These are phyloP conservation scores for Periplaneta americana DNA, from an alignment of 1,140 invertebrate genomes.

Conservation along the genomic window DNA sequence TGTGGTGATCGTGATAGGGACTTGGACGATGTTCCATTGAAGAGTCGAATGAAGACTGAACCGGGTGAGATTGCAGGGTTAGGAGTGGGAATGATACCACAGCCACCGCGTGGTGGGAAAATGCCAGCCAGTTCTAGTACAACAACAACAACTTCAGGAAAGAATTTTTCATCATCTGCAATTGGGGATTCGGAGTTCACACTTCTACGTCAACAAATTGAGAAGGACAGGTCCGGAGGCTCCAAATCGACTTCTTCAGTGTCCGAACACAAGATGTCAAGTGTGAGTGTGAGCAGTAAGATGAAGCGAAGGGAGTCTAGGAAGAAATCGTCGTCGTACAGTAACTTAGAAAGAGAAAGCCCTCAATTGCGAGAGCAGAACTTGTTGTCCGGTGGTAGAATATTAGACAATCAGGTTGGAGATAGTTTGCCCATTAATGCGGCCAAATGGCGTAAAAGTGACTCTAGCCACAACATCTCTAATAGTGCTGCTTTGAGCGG, in stretches of 20 bases:
- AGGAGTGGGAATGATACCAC: not conserved
- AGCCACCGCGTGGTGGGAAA: not conserved
- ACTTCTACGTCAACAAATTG: not conserved
- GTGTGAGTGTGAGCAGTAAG: constrained; percentile 1
- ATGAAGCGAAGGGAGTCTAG: constrained; percentile 13
- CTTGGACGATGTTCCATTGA: constrained; percentile 21
- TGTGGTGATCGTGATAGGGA: constrained; percentile 18
- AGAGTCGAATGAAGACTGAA: constrained; percentile 13
- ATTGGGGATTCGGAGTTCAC: not conserved
- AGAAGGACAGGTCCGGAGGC: not conserved
- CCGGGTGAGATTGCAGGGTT: not conserved
- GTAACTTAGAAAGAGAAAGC: not conserved
- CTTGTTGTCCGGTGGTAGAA: constrained; percentile 16
- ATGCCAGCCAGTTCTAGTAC: not conserved
- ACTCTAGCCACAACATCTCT: not conserved
- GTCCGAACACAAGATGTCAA: not conserved
- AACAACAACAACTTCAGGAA: not conserved
- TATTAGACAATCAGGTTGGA: constrained; percentile 8
- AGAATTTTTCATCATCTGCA: not conserved
- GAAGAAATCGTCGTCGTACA: constrained; percentile 4
- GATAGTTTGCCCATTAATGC: not conserved
- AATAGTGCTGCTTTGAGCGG: not conserved
- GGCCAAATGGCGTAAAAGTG: not conserved
- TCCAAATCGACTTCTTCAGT: not conserved
- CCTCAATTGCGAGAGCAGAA: constrained; percentile 14